Evolutionary conservation across 2,797 vertebrate genomes (phyloP).

Genomic region (Paramormyrops hopkinsi): DNA sequence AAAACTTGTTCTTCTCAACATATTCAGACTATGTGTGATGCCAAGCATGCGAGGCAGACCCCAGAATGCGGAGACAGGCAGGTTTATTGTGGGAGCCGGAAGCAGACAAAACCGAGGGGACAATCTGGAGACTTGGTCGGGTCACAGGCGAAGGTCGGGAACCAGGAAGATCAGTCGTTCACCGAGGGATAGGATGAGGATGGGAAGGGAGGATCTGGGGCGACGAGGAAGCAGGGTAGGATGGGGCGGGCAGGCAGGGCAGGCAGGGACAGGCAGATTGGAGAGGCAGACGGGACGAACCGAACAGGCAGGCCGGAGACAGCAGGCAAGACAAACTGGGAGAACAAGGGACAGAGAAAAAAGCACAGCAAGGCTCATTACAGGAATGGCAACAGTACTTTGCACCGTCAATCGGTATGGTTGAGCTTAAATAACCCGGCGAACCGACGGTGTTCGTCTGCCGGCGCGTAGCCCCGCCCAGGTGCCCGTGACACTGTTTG

Average conservation of each 20-base stretch:
- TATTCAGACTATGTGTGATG: conserved; percentile 24
- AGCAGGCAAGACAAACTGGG: not conserved
- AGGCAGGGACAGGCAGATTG: not conserved
- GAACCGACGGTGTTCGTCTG: not conserved
- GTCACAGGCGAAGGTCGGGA: not conserved
- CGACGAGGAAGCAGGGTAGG: not conserved
- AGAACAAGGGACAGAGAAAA: not conserved
- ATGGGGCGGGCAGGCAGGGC: no score
- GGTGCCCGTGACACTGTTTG: not conserved
- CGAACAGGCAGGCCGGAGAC: not conserved
- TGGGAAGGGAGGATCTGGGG: not conserved
- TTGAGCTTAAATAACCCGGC: not conserved
- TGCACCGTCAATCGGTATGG: not conserved
- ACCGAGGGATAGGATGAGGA: not conserved
- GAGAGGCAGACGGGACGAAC: not conserved
- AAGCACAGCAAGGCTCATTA: not conserved
- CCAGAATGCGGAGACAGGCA: not conserved
- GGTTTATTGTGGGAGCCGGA: not conserved
- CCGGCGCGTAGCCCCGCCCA: not conserved
- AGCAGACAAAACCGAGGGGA: not conserved
- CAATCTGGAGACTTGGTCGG: not conserved
- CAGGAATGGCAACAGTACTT: not conserved
- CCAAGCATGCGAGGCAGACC: not conserved
- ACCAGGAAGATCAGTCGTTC: not conserved
- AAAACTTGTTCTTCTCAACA: conserved; percentile 28